These are phyloP conservation scores for Merluccius polli DNA, from an alignment of 2,797 vertebrate species.

Conservation along the genomic window DNA sequence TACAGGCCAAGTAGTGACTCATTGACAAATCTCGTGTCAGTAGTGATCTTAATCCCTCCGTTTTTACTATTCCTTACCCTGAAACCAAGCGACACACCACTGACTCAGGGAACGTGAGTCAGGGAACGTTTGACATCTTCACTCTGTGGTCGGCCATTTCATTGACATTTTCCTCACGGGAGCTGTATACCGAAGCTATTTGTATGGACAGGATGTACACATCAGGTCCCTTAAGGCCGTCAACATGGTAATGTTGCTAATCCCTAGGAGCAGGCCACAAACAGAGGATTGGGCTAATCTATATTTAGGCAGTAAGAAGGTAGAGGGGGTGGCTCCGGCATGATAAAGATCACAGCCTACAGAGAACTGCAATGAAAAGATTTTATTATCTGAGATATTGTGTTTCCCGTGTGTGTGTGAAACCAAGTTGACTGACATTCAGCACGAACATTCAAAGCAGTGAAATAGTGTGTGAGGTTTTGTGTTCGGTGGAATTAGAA, in stretches of 20 bases:
- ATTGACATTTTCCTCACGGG: background rate
- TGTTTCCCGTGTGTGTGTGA: background rate
- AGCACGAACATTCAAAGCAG: background rate
- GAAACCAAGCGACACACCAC: background rate
- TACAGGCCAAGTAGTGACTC: background rate
- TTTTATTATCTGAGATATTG: background rate
- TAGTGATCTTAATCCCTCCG: background rate
- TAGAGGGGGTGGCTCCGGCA: constrained; percentile 30
- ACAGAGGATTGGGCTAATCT: constrained; percentile 48
- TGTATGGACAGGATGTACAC: constrained; percentile 10
- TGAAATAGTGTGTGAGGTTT: background rate
- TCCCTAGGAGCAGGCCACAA: constrained; percentile 50
- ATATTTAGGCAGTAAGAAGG: constrained; percentile 57
- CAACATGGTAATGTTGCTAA: constrained; percentile 47
- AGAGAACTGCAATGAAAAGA: background rate
- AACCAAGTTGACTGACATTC: background rate
- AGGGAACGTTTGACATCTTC: background rate
- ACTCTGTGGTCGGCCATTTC: background rate
- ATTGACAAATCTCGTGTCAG: background rate
- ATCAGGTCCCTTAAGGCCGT: constrained; percentile 41
- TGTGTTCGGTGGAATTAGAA: background rate
- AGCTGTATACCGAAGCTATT: background rate
- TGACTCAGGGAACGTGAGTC: background rate
- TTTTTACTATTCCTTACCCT: background rate
- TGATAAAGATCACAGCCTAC: constrained; percentile 14